Percentiles rank a stretch among this genome's conserved stretches.
Conservation (phyloP, 2,113 vertebrate genomes). For the Oceanites oceanicus region DNA sequence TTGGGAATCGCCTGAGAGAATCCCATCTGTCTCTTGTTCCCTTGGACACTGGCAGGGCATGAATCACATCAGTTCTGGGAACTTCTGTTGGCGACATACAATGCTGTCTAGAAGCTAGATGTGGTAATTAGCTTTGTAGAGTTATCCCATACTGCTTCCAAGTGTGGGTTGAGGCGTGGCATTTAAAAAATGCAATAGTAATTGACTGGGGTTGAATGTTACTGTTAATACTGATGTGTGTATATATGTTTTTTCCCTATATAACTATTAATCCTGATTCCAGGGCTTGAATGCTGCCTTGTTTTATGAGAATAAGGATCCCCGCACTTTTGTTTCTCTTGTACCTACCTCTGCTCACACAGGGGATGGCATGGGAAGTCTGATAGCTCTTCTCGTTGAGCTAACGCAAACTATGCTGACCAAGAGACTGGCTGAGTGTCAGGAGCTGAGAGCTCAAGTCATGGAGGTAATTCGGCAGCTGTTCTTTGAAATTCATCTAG, state of each 20-base stretch:
- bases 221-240: neutral
- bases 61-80: neutral
- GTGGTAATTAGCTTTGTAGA: neutral
- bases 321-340: slow-evolving; percentile 93
- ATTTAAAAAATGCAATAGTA: neutral
- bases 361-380: slow-evolving; percentile 97
- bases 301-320: slow-evolving; percentile 96
- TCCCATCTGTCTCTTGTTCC: neutral
- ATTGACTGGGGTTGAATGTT: neutral
- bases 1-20: neutral
- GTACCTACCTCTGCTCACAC: slow-evolving; percentile 97
- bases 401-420: slow-evolving; percentile 95
- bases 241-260: neutral
- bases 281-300: slow-evolving; percentile 95
- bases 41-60: neutral
- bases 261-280: slow-evolving; percentile 38
- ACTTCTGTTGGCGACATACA: neutral
- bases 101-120: neutral
- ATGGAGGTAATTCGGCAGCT: slow-evolving; percentile 88
- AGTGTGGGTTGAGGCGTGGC: neutral
- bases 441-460: slow-evolving; percentile 94
- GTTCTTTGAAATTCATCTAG: neutral
- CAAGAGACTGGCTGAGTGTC: slow-evolving; percentile 89
- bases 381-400: slow-evolving; percentile 92
- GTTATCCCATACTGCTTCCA: neutral